These are phyloP conservation scores for Engystomops pustulosus DNA, from an alignment of 2,113 vertebrate species.

Conservation along the genomic window DNA sequence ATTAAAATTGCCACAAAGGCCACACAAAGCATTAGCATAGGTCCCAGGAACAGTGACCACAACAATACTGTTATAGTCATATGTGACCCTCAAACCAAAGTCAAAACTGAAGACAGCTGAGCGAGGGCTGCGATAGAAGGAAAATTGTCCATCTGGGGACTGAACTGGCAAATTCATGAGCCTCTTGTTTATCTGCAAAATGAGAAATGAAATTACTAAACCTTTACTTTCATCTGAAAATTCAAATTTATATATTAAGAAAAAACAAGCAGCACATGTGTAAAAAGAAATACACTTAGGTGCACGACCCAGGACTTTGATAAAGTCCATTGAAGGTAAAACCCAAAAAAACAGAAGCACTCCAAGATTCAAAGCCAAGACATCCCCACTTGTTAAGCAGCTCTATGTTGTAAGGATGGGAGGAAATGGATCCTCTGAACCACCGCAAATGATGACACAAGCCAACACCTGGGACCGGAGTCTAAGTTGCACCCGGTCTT, in stretches of 20 bases:
- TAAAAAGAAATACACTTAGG: too few relatives aligned
- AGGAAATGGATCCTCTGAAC: too few relatives aligned
- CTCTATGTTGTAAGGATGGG: too few relatives aligned
- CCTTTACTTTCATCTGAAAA: neutral
- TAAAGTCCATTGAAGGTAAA: too few relatives aligned
- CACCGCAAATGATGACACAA: too few relatives aligned
- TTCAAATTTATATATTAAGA: neutral
- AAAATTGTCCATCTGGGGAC: constrained; percentile 62
- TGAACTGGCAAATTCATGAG: constrained; percentile 68
- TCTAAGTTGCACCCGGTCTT: too few relatives aligned
- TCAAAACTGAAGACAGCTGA: constrained; percentile 66
- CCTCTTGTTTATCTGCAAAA: constrained; percentile 68
- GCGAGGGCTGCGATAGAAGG: constrained; percentile 67
- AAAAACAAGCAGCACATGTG: too few relatives aligned
- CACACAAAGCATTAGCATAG: constrained; percentile 70
- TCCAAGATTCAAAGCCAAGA: too few relatives aligned
- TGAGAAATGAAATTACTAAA: neutral
- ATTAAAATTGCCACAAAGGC: constrained; percentile 75
- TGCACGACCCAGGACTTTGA: too few relatives aligned
- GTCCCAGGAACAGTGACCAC: constrained; percentile 65
- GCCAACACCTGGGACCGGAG: too few relatives aligned
- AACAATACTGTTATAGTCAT: constrained; percentile 66
- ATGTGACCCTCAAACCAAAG: constrained; percentile 71
- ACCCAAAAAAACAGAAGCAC: too few relatives aligned
- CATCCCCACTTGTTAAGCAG: too few relatives aligned